Evolutionary conservation across 1,140 invertebrate species (phyloP), one percentile per base, ranked within the genome.

Genomic region (Anagrus nilaparvatae): DNA sequence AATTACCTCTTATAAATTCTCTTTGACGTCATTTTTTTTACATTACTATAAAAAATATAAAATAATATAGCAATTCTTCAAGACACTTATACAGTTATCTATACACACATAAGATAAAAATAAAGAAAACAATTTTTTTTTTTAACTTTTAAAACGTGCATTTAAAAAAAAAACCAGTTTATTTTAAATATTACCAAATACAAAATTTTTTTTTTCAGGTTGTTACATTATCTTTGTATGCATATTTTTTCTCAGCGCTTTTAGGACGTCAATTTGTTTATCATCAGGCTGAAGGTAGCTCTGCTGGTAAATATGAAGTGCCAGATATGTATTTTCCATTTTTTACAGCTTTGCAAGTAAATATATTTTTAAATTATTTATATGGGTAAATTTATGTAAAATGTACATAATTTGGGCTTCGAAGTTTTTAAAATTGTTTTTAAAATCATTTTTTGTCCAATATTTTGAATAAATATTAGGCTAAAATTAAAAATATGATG

Each of bases 291-390:
- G 53, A 58, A 51, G 68, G 67, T 23, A 63, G 61, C 49, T 10
- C 12, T 31, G 63, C 60, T 16, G 73, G 71, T 33, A 78, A 78
- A 60, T 75, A 75, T 46, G 79, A 85, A 54, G 74, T 79, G 38
- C 75, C 84, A 0, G 91, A 97, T 59, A 78, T 93, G 44, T 96
- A 88, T 65, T 86, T 97, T 53, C 94, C 94, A 2, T 70, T 95
- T 24, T 95, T 97, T 58, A 92, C 90, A 0, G 78, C 87, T 5
- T 61, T 97, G 16, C 87, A 92, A 76, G 86, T 89, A 71, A 56
- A 46, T n/a, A n/a, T n/a, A n/a, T n/a, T n/a, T n/a, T n/a, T n/a
- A n/a, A n/a, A n/a, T n/a, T n/a, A n/a, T n/a, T n/a, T n/a, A n/a
- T n/a, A n/a, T n/a, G n/a, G n/a, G n/a, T n/a, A n/a, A n/a, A n/a